phyloP scores from a whole-genome alignment of 2,888 invertebrate species.

The Pyralis farinalis region DNA sequence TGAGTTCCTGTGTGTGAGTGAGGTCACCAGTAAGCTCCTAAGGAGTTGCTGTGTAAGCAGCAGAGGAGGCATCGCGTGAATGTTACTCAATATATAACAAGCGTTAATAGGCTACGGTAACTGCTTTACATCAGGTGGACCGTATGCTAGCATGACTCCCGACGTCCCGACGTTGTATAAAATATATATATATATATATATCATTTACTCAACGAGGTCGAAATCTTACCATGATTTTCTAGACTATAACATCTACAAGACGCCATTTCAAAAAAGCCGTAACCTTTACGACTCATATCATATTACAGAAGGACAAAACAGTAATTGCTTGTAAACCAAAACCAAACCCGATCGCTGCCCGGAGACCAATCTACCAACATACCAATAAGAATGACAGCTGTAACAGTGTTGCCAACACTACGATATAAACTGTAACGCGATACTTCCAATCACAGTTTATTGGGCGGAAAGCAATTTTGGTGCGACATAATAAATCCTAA shows the following conservation, averaged over 20 bases:
- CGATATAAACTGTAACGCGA: constrained; percentile 58
- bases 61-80: too few species aligned
- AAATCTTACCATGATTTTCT: neutral
- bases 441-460: constrained; percentile 69
- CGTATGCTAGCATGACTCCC: too few species aligned
- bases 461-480: constrained; percentile 58
- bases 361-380: constrained; percentile 21
- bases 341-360: constrained; percentile 23
- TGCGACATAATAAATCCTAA: constrained; percentile 67
- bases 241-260: constrained; percentile 6
- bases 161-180: too few species aligned
- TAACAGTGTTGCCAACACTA: constrained; percentile 7
- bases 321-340: constrained; percentile 39
- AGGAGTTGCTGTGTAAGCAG: too few species aligned
- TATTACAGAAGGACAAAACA: constrained; percentile 16
- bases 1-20: too few species aligned
- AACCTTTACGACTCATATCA: constrained; percentile 11
- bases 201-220: too few species aligned
- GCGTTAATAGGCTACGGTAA: too few species aligned
- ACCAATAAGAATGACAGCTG: constrained; percentile 4
- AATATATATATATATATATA: too few species aligned
- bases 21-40: too few species aligned
- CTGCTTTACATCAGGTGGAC: too few species aligned
- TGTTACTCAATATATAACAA: too few species aligned
- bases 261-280: constrained; percentile 9